Evolutionary conservation across 2,113 vertebrate genomes (phyloP).

Genomic region (Hippocampus abdominalis): DNA sequence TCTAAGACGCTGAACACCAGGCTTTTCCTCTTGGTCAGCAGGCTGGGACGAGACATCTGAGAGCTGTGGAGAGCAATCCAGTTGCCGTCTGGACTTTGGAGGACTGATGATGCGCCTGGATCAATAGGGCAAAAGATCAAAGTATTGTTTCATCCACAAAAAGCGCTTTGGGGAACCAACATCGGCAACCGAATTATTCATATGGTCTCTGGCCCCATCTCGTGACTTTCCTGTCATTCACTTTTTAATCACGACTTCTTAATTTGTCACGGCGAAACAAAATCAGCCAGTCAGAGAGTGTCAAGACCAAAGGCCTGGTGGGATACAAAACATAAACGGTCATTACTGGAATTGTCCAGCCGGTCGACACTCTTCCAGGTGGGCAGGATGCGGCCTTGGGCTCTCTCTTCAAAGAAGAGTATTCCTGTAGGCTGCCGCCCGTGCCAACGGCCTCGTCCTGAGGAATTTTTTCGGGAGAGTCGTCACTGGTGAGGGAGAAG

Average conservation of each 20-base stretch:
- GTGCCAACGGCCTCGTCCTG: conserved; percentile 50
- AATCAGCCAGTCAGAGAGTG: too few relatives aligned
- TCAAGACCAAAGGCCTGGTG: neutral
- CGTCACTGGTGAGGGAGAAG: conserved; percentile 79
- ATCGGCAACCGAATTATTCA: neutral
- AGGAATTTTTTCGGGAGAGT: conserved; percentile 65
- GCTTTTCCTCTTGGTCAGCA: conserved; percentile 86
- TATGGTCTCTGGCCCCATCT: too few relatives aligned
- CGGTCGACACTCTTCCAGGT: conserved; percentile 85
- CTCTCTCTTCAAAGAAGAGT: conserved; percentile 72
- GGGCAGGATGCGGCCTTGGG: conserved; percentile 71
- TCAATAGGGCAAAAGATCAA: neutral
- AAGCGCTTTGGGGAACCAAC: neutral
- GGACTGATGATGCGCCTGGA: conserved; percentile 76
- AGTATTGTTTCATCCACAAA: neutral
- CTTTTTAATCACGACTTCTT: too few relatives aligned
- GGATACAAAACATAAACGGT: neutral
- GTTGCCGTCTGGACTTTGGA: conserved; percentile 92
- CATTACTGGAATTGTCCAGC: conserved; percentile 83
- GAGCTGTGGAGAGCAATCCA: conserved; percentile 88
- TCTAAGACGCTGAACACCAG: conserved; percentile 83
- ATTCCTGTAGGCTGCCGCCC: conserved; percentile 52
- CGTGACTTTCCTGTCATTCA: too few relatives aligned
- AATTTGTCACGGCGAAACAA: too few relatives aligned
- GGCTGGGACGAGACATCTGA: conserved; percentile 72